phyloP scores from a whole-genome alignment of 2,888 invertebrate genomes.

The Tanypteryx hageni region DNA sequence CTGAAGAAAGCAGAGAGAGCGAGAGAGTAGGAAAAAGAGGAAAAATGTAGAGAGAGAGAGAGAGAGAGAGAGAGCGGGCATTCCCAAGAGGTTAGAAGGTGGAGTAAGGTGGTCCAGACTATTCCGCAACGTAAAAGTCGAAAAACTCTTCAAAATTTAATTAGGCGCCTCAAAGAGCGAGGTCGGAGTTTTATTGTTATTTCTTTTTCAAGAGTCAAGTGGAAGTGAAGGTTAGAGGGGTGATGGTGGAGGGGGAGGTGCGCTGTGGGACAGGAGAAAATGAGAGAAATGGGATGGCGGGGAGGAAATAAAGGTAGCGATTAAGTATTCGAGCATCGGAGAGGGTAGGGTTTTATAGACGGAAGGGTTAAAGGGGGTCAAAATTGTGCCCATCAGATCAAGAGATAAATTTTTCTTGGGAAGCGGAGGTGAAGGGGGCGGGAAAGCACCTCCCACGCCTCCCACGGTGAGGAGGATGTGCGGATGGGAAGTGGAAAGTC shows the following conservation, averaged over 20 bases:
- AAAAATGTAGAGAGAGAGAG: too few species aligned
- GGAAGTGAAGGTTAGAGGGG: not conserved
- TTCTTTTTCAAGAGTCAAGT: not conserved
- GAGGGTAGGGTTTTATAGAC: not conserved
- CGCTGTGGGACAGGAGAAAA: not conserved
- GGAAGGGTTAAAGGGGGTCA: not conserved
- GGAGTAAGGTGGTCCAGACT: too few species aligned
- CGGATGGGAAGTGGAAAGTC: too few species aligned
- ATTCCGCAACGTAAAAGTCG: not conserved
- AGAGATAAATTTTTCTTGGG: too few species aligned
- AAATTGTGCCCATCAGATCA: too few species aligned
- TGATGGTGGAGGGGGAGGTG: not conserved
- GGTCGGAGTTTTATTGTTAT: not conserved
- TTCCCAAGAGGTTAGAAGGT: too few species aligned
- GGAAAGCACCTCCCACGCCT: too few species aligned
- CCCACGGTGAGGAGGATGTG: too few species aligned
- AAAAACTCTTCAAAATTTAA: constrained; percentile 36
- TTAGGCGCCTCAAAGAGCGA: constrained; percentile 22
- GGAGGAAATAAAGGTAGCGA: not conserved
- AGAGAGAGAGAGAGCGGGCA: too few species aligned
- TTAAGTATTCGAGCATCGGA: not conserved
- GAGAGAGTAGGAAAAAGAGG: too few species aligned
- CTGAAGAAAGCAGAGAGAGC: too few species aligned
- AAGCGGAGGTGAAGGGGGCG: too few species aligned
- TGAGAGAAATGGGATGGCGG: not conserved